Conservation (phyloP, 2,888 invertebrate genomes). For the Brenthis ino region DNA sequence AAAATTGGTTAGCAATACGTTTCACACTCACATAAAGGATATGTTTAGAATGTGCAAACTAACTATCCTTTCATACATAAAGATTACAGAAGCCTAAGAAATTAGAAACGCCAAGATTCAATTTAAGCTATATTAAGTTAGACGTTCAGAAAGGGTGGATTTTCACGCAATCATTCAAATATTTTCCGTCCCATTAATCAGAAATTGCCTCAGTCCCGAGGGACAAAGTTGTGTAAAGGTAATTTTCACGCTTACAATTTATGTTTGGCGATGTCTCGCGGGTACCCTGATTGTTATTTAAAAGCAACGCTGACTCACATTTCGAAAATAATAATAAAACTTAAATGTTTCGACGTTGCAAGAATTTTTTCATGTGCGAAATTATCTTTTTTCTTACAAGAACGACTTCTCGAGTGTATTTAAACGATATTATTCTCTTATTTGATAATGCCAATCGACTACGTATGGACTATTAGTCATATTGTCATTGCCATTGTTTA, state of each 20-base stretch:
- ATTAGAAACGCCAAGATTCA: not conserved
- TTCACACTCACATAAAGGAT: no score
- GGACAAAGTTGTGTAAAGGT: conserved; percentile 22
- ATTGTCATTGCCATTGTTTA: no score
- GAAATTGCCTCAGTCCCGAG: conserved; percentile 23
- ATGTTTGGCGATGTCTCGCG: conserved; percentile 25
- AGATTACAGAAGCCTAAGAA: not conserved
- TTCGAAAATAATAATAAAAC: conserved; percentile 11
- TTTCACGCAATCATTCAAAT: conserved; percentile 21
- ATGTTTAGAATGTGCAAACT: no score
- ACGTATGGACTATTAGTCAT: no score
- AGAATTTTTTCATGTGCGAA: no score
- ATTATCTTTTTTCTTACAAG: no score
- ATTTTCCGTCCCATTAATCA: conserved; percentile 23
- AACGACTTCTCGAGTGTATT: no score
- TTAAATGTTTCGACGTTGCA: conserved; percentile 2
- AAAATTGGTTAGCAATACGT: no score
- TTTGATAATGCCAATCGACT: no score
- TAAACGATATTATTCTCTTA: no score
- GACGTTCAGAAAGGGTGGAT: conserved; percentile 1
- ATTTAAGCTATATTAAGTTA: not conserved
- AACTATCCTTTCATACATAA: not conserved
- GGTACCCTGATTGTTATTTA: conserved; percentile 20
- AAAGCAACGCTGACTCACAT: conserved; percentile 11
- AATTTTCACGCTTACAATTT: conserved; percentile 34